phyloP scores from a whole-genome alignment of 2,888 invertebrate species.

The Altica lythri region DNA sequence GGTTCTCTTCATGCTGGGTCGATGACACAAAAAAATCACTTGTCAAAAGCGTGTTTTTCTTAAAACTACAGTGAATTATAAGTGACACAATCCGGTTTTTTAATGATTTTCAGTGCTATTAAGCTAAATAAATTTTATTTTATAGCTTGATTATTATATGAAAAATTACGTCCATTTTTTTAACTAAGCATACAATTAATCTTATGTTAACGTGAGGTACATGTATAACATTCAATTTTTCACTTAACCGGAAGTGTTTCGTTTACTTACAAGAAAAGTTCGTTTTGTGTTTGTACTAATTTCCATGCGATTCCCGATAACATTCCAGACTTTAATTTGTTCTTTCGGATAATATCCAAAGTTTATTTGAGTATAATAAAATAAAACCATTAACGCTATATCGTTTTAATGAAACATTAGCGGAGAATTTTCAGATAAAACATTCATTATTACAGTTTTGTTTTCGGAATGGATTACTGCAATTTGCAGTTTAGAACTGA shows the following conservation, averaged over 20 bases:
- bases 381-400: conserved; percentile 16
- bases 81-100: no score
- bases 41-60: no score
- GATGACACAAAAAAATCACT: no score
- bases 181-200: no score
- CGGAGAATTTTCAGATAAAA: conserved; percentile 16
- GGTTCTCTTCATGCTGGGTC: no score
- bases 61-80: no score
- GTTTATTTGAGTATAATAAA: conserved; percentile 14
- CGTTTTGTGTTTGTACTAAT: conserved; percentile 10
- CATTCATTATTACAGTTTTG: conserved; percentile 21
- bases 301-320: conserved; percentile 7
- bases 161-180: no score
- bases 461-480: conserved; percentile 18
- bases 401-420: conserved; percentile 16
- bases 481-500: conserved; percentile 14
- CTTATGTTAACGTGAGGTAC: no score
- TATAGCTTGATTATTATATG: no score
- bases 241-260: not conserved
- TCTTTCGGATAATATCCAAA: conserved; percentile 12
- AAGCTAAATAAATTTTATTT: no score
- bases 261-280: not conserved
- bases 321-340: conserved; percentile 9
- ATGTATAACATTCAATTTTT: no score
- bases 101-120: no score